Evolutionary conservation across 2,888 invertebrate genomes (phyloP).

Genomic region (Nemoura dubitans): DNA sequence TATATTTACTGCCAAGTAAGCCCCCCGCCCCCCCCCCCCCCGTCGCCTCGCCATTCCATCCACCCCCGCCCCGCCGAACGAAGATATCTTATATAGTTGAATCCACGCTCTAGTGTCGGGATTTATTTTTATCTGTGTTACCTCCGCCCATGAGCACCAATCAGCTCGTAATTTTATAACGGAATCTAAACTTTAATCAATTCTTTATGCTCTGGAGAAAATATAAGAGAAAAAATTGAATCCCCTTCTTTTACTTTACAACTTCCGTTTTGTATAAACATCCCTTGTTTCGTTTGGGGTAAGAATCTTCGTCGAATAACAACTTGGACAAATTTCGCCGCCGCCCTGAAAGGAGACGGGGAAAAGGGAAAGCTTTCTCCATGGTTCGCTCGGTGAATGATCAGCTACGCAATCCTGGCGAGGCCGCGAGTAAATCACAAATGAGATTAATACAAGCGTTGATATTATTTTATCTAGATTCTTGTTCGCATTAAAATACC

Average conservation of each 20-base stretch:
- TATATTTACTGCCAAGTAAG: slow-evolving; percentile 40
- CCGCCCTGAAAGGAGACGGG: too few species aligned
- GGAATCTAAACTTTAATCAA: slow-evolving; percentile 48
- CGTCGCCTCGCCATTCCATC: not conserved
- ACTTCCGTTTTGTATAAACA: slow-evolving; percentile 44
- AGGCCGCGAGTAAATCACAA: too few species aligned
- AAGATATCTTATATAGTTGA: slow-evolving; percentile 39
- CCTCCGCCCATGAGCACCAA: slow-evolving; percentile 51
- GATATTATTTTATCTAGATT: not conserved
- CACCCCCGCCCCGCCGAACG: slow-evolving; percentile 20
- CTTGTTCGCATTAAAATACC: not conserved
- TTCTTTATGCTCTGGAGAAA: slow-evolving; percentile 42
- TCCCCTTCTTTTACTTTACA: slow-evolving; percentile 42
- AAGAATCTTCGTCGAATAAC: slow-evolving; percentile 16
- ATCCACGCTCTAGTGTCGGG: slow-evolving; percentile 43
- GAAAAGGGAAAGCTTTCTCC: too few species aligned
- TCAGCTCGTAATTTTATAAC: slow-evolving; percentile 50
- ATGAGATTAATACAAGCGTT: not conserved
- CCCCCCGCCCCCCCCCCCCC: not conserved
- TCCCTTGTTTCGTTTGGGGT: slow-evolving; percentile 37
- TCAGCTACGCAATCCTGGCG: too few species aligned
- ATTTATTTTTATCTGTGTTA: slow-evolving; percentile 50
- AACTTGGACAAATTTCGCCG: too few species aligned
- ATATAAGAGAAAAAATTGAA: slow-evolving; percentile 20
- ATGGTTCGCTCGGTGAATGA: too few species aligned